Percentiles rank a stretch among this genome's conserved stretches.
These are phyloP conservation scores for Saguinus midas DNA, from an alignment of 2,113 vertebrate species.

Conservation along the genomic window DNA sequence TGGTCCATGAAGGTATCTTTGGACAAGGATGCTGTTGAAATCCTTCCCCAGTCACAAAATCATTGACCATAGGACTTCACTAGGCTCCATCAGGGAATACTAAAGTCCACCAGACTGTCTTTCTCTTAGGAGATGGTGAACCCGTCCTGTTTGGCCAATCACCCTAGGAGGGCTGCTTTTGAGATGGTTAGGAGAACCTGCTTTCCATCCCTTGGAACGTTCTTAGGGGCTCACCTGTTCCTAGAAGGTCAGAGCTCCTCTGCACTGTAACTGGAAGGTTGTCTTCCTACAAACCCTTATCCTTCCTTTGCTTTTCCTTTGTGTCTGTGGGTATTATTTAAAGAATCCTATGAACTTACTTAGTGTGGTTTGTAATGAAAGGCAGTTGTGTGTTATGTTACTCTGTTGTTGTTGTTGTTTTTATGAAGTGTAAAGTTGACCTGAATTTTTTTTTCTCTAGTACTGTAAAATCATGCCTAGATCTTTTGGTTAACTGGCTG, in stretches of 20 bases:
- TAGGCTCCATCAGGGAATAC: neutral
- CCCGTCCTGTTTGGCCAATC: accelerated
- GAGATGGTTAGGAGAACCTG: neutral
- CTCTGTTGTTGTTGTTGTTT: neutral
- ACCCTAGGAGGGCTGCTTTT: neutral
- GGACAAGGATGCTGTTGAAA: neutral
- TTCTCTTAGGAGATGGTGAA: neutral
- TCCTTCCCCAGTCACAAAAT: neutral
- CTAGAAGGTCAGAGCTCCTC: neutral
- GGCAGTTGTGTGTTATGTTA: neutral
- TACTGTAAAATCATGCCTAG: constrained; percentile 94
- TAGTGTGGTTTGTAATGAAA: neutral
- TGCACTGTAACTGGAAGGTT: neutral
- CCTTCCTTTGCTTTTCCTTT: neutral
- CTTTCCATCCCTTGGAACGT: neutral
- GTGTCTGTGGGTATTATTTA: neutral
- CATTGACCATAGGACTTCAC: neutral
- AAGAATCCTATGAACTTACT: neutral
- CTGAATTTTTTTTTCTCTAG: constrained; percentile 78
- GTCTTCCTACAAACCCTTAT: neutral
- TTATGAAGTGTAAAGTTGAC: neutral
- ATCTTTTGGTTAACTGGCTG: constrained; percentile 94
- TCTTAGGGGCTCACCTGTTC: neutral
- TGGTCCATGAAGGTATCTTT: neutral
- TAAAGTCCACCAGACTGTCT: neutral